Conservation (phyloP, 2,888 invertebrate genomes). For the Phymatocera aterrima region DNA sequence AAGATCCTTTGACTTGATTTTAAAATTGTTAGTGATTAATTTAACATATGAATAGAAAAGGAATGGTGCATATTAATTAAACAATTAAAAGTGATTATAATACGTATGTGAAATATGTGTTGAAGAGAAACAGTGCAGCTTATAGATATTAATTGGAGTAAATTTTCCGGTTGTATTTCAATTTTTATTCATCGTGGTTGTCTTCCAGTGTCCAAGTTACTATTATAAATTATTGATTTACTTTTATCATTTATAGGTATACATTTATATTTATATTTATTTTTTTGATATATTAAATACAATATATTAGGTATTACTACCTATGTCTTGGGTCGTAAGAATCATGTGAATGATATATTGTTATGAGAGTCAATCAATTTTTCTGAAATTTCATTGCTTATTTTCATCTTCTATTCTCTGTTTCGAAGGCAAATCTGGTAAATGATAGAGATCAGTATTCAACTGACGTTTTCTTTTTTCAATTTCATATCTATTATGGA, state of each 20-base stretch:
- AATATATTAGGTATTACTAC: neutral
- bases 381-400: neutral
- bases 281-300: neutral
- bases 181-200: neutral
- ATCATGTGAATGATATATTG: neutral
- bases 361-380: neutral
- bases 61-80: neutral
- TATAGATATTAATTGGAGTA: neutral
- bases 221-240: slow-evolving; percentile 38
- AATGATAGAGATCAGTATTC: neutral
- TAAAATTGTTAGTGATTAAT: neutral
- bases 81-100: neutral
- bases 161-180: slow-evolving; percentile 18
- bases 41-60: neutral
- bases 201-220: slow-evolving; percentile 34
- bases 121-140: slow-evolving; percentile 5
- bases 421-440: neutral
- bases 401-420: neutral
- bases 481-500: neutral
- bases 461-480: neutral
- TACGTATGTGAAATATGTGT: slow-evolving; percentile 3
- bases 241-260: slow-evolving; percentile 18
- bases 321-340: neutral
- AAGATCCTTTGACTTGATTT: neutral
- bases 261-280: no score